Evolutionary conservation across 2,888 invertebrate species (phyloP), one percentile per base, ranked within the genome.

Genomic region (Zygaena filipendulae): DNA sequence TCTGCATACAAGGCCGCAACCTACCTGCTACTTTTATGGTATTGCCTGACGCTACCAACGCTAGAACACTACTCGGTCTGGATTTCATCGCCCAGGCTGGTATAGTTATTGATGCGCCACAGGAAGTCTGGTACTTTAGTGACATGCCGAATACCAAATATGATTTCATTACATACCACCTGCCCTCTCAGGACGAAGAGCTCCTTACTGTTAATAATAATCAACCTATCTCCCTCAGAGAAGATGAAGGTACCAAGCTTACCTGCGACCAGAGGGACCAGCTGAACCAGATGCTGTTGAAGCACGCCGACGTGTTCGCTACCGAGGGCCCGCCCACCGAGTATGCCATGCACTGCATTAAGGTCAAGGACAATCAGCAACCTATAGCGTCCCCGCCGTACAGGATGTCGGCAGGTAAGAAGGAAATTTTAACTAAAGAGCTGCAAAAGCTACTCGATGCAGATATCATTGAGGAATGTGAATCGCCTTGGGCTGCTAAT

Each of bases 301-400:
- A 21, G 4, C 25, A 23, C 11, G 11, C 22, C 4, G n/a, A n/a
- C n/a, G n/a, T n/a, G n/a, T n/a, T n/a, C n/a, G n/a, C n/a, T n/a
- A n/a, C n/a, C n/a, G n/a, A n/a, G n/a, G n/a, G n/a, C n/a, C n/a
- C n/a, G n/a, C n/a, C n/a, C n/a, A n/a, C n/a, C n/a, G n/a, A n/a
- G 1, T 43, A 25, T 9, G 40, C 40, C 2, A 30, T 37, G 8
- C 59, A 58, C 23, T 16, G 13, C 3, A 54, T 58, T 3, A 43
- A 52, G 32, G 34, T 39, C 0, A 45, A 44, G 10, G 44, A 41
- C 0, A 29, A 45, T 13, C 45, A 54, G 27, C 35, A 35, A 5
- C 59, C 61, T 1, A 47, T 60, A 11, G 45, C 57, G 1, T 39
- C 45, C 3, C 54, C 55, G 0, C 58, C 58, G 0, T 60, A 58